Evolutionary conservation across 37 sponge, comb jelly and placozoan species (phyloP).

Genomic region (Halisarca cf. caerulea): DNA sequence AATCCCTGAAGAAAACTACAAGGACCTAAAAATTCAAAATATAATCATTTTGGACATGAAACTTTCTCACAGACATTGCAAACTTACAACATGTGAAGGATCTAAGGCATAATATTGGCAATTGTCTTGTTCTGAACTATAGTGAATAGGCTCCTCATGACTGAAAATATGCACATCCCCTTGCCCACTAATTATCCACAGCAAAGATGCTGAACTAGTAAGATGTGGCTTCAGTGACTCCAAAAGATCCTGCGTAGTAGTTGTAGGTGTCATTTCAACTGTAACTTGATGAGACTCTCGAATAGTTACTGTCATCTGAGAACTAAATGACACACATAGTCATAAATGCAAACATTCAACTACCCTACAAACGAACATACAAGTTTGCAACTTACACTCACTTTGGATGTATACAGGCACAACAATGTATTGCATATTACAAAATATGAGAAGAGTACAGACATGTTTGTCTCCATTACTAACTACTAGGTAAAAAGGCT

Average conservation of each 20-base stretch:
- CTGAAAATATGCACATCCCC: conserved; percentile 49
- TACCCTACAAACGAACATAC: no score
- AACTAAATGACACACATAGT: no score
- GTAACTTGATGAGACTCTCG: background rate
- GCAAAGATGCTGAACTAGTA: conserved; percentile 45
- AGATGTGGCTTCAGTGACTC: conserved; percentile 47
- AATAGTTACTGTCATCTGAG: conserved; percentile 6
- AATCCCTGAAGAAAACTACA: background rate
- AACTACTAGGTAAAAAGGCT: no score
- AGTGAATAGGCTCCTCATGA: background rate
- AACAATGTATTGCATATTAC: no score
- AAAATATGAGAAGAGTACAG: no score
- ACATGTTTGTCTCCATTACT: no score
- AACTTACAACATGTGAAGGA: conserved; percentile 58
- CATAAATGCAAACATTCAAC: no score
- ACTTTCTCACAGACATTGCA: background rate
- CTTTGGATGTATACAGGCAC: no score
- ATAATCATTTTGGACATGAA: background rate
- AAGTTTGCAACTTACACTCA: no score
- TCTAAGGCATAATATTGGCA: conserved; percentile 53
- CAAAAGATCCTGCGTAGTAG: background rate
- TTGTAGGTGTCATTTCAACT: background rate
- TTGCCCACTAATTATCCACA: conserved; percentile 57
- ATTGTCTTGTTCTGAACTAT: background rate
- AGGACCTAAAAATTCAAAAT: background rate